Evolutionary conservation across 2,113 vertebrate species (phyloP).

Genomic region (Lota lota): DNA sequence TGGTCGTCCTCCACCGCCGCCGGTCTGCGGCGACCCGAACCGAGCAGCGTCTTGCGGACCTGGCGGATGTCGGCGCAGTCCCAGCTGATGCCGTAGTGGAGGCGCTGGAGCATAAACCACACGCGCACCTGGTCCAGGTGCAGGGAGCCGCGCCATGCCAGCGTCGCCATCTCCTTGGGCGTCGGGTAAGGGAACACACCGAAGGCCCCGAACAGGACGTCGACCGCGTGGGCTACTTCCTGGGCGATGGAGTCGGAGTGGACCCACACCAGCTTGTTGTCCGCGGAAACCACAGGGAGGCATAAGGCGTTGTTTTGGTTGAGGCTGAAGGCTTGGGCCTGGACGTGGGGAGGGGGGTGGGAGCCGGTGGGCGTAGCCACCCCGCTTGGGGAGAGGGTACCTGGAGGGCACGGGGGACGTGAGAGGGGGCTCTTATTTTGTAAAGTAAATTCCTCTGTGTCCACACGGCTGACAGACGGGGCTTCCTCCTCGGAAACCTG

Average conservation of each 20-base stretch:
- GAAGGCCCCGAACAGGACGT: constrained; percentile 76
- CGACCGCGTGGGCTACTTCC: neutral
- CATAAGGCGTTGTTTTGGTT: constrained; percentile 59
- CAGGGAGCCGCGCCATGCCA: constrained; percentile 75
- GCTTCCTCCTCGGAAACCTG: neutral
- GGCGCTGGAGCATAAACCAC: constrained; percentile 86
- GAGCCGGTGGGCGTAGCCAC: neutral
- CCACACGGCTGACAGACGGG: no score
- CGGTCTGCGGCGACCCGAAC: no score
- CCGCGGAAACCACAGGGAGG: constrained; percentile 73
- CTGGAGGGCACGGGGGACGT: neutral
- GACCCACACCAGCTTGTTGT: constrained; percentile 77
- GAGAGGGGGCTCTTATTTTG: no score
- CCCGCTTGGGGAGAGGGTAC: no score
- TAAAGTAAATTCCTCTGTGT: no score
- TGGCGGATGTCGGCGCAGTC: constrained; percentile 77
- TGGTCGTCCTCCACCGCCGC: no score
- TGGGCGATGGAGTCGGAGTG: constrained; percentile 69
- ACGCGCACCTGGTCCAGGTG: constrained; percentile 81
- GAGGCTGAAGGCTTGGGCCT: constrained; percentile 11
- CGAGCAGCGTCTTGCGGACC: constrained; percentile 52
- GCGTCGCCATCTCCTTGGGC: constrained; percentile 63
- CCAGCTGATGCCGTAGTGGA: constrained; percentile 87
- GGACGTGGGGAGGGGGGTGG: neutral
- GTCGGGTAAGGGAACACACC: constrained; percentile 82